phyloP scores from a whole-genome alignment of 2,797 vertebrate genomes.

The Muraenolepis orangiensis region DNA sequence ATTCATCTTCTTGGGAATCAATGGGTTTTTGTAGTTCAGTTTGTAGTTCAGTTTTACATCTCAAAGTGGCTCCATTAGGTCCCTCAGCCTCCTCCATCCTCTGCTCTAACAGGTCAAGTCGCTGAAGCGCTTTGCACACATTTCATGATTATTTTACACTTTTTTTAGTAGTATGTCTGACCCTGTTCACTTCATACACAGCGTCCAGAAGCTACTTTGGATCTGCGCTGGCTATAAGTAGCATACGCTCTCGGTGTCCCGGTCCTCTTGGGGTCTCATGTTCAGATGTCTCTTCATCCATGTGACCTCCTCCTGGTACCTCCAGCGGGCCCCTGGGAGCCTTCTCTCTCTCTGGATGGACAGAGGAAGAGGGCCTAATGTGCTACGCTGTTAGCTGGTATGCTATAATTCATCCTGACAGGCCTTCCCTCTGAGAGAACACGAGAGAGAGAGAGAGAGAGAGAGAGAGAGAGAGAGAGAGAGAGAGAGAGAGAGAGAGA shows the following conservation, averaged over 20 bases:
- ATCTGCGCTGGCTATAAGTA: too few relatives aligned
- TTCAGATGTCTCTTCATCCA: conserved; percentile 22
- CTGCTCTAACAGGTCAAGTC: too few relatives aligned
- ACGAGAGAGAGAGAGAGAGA: conserved; percentile 9
- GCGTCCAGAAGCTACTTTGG: too few relatives aligned
- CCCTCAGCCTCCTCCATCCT: too few relatives aligned
- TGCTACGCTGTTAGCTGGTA: conserved; percentile 30
- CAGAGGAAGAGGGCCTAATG: conserved; percentile 38
- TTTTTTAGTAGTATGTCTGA: too few relatives aligned
- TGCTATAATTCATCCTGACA: conserved; percentile 54
- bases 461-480: background rate
- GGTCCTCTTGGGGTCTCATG: conserved; percentile 28
- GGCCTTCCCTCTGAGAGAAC: conserved; percentile 35
- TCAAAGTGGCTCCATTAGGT: too few relatives aligned
- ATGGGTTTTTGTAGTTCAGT: too few relatives aligned
- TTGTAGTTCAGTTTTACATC: too few relatives aligned
- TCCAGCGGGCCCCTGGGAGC: conserved; percentile 11
- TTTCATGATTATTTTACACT: too few relatives aligned
- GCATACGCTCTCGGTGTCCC: background rate
- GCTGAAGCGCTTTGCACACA: too few relatives aligned
- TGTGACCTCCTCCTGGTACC: conserved; percentile 36
- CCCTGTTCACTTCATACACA: too few relatives aligned
- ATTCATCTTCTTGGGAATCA: background rate
- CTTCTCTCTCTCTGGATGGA: conserved; percentile 27
- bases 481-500: background rate